These are phyloP conservation scores for Papilio machaon DNA, from an alignment of 1,140 invertebrate genomes.

Conservation along the genomic window DNA sequence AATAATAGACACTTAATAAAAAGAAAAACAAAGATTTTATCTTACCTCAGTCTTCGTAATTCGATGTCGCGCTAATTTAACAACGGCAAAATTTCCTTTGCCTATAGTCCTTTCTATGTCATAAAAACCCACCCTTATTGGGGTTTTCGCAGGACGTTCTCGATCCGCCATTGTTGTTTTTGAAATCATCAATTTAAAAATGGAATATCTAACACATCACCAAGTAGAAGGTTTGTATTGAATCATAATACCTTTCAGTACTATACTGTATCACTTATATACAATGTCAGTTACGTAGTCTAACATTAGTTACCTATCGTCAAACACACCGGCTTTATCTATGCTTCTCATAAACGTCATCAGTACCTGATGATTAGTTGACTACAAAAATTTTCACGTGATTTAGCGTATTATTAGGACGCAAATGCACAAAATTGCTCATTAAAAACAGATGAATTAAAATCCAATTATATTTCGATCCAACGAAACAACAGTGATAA, in stretches of 20 bases:
- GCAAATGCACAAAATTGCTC: slow-evolving; percentile 46
- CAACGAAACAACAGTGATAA: slow-evolving; percentile 41
- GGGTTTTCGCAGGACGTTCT: slow-evolving; percentile 85
- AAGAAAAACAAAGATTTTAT: slow-evolving; percentile 31
- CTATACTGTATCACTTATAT: slow-evolving; percentile 55
- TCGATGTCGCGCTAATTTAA: slow-evolving; percentile 98
- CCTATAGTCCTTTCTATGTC: slow-evolving; percentile 98
- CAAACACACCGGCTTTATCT: slow-evolving; percentile 42
- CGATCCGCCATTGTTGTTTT: slow-evolving; percentile 82
- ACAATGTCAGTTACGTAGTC: slow-evolving; percentile 47
- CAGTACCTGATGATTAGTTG: slow-evolving; percentile 26
- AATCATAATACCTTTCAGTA: slow-evolving; percentile 51
- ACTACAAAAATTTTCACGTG: slow-evolving; percentile 30
- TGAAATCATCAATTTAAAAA: slow-evolving; percentile 63
- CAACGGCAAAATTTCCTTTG: slow-evolving; percentile 99
- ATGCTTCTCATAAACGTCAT: slow-evolving; percentile 45
- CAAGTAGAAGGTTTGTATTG: slow-evolving; percentile 49
- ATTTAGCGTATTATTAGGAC: slow-evolving; percentile 32
- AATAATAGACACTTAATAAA: not conserved
- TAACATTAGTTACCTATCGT: slow-evolving; percentile 45
- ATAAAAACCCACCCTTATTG: slow-evolving; percentile 97
- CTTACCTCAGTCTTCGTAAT: slow-evolving; percentile 98
- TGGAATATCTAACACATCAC: slow-evolving; percentile 60
- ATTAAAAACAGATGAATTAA: slow-evolving; percentile 54
- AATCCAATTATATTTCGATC: slow-evolving; percentile 59